These are phyloP conservation scores for Globodera rostochiensis DNA, from an alignment of 1,140 invertebrate species.

Conservation along the genomic window DNA sequence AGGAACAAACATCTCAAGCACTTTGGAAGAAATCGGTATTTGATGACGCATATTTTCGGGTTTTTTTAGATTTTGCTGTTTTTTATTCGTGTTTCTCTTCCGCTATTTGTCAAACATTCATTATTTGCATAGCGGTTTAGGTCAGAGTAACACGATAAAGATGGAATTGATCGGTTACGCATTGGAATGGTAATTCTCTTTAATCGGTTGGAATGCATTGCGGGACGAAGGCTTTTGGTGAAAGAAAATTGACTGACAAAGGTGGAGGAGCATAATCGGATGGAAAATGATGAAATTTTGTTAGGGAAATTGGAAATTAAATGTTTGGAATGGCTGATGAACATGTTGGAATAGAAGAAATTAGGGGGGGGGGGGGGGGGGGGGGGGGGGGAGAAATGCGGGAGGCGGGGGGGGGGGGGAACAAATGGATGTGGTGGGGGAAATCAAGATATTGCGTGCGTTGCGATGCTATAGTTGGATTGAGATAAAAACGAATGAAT, in stretches of 20 bases:
- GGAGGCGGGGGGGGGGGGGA: too few relatives aligned
- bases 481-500: too few relatives aligned
- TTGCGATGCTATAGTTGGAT: too few relatives aligned
- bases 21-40: background rate
- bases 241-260: too few relatives aligned
- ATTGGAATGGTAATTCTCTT: background rate
- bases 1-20: background rate
- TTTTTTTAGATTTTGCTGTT: background rate
- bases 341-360: background rate
- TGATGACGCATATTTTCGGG: background rate
- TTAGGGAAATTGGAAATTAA: too few relatives aligned
- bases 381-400: too few relatives aligned
- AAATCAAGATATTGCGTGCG: too few relatives aligned
- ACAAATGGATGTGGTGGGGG: too few relatives aligned
- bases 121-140: background rate
- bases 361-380: too few relatives aligned
- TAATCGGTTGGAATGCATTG: background rate
- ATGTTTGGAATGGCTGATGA: background rate
- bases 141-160: background rate
- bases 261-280: too few relatives aligned
- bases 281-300: too few relatives aligned
- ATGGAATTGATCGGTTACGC: background rate
- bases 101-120: background rate
- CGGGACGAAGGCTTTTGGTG: too few relatives aligned
- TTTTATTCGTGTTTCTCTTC: background rate